Conservation (phyloP, 2,888 invertebrate species). For the Cremastinae sp. region DNA sequence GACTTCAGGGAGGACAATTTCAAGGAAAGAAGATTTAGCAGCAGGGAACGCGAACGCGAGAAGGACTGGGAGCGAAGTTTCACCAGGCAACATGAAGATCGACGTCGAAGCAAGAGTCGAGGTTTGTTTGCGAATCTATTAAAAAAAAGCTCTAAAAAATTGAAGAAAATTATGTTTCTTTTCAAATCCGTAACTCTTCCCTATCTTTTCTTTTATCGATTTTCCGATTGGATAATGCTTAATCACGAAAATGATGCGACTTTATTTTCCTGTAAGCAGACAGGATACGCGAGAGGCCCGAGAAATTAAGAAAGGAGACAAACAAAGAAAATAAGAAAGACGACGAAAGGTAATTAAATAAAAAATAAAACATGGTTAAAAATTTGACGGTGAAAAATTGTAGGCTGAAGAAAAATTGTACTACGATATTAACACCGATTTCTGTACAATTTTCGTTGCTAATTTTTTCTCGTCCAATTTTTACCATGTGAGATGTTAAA, state of each 20-base stretch:
- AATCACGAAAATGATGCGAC: conserved; percentile 27
- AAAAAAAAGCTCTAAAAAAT: neutral
- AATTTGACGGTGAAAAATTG: conserved; percentile 13
- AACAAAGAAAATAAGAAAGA: conserved; percentile 74
- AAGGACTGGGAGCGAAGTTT: conserved; percentile 64
- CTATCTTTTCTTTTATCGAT: conserved; percentile 4
- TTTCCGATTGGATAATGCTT: conserved; percentile 32
- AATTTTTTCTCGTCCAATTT: neutral
- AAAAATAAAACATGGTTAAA: conserved; percentile 11
- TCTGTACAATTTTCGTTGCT: too few relatives aligned
- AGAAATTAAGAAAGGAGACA: conserved; percentile 75
- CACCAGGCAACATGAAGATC: conserved; percentile 64
- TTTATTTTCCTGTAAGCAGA: conserved; percentile 69
- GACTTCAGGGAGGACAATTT: conserved; percentile 69
- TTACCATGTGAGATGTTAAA: too few relatives aligned
- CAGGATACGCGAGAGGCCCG: conserved; percentile 74
- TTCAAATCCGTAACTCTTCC: conserved; percentile 7
- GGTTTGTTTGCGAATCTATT: conserved; percentile 51
- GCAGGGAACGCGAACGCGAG: conserved; percentile 63
- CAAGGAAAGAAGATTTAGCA: conserved; percentile 61
- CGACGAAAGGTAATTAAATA: conserved; percentile 74
- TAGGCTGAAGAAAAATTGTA: too few relatives aligned
- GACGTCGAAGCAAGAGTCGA: conserved; percentile 64
- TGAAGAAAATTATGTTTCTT: conserved; percentile 17
- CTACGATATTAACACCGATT: too few relatives aligned